Evolutionary conservation across 2,113 vertebrate genomes (phyloP).

Genomic region (Podilymbus podiceps): DNA sequence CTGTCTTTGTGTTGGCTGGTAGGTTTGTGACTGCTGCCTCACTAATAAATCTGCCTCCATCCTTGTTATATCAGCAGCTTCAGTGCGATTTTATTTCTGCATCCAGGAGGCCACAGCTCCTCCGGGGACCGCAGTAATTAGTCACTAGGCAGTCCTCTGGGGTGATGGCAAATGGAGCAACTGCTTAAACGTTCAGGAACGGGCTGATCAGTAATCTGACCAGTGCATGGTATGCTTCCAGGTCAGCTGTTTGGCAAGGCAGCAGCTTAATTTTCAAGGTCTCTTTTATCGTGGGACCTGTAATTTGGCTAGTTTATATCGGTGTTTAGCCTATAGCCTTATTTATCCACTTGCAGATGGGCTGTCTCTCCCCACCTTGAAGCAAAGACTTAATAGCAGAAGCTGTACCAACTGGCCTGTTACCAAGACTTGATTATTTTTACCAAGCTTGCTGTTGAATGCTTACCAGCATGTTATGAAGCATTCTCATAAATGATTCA

Average conservation of each 20-base stretch:
- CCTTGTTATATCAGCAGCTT: neutral
- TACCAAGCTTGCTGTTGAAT: neutral
- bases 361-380: neutral
- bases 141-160: neutral
- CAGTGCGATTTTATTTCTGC: neutral
- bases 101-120: neutral
- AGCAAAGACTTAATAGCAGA: neutral
- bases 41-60: neutral
- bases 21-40: neutral
- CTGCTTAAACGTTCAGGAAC: neutral
- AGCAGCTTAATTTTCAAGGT: neutral
- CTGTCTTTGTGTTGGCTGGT: neutral
- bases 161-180: neutral
- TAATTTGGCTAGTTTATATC: neutral
- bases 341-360: neutral
- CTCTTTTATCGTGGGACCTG: neutral
- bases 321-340: neutral
- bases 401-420: neutral
- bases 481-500: neutral
- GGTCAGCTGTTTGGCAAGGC: neutral
- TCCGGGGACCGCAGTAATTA: neutral
- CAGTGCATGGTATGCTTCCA: neutral
- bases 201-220: neutral
- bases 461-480: neutral
- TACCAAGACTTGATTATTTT: slow-evolving; percentile 35